Base-by-base conservation (phyloP, 1,140 invertebrate species). In the Bombus waltoni region DNA sequence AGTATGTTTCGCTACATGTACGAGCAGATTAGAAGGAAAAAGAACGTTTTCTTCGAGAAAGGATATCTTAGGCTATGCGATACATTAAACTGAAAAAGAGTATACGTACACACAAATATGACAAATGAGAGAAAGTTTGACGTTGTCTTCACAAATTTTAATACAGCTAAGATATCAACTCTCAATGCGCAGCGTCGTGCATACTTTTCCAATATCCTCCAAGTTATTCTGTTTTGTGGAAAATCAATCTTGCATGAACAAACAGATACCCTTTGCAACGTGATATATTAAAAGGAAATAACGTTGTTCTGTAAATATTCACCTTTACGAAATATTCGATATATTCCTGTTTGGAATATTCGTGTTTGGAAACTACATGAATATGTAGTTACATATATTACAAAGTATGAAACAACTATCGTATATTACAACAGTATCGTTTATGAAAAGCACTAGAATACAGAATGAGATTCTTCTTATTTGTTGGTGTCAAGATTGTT, bases 141-240 rank as follows among this genome's bases (percentile, higher is more conserved):
- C 25, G 44, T 74, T 25, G n/a, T 25, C 44, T 47, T 74, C 73
- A 35, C 28, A 74, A 53, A 74, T 74, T 74, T 53, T 53, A 53
- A 74, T 35, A 53, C 11, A 53, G 44, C 73, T 47, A 40, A 74
- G n/a, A 53, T 44, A 74, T 74, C 73, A 47, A 28, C 73, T 74
- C 44, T 44, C 73, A 32, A 74, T 47, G 32, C 73, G 73, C 73
- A 25, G 22, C 32, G 53, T 53, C 44, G 1, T 53, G 28, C 42
- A 25, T 53, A 53, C 44, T 74, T 74, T 74, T 25, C 73, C 73
- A 74, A 74, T 74, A 74, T 53, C 32, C n/a, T 53, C 44, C n/a
- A 74, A 25, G 32, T 74, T 74, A n/a, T 18, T 47, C 32, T 44
- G 28, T 28, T 74, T 25, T 74, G 35, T 53, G n/a, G 10, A 71